phyloP scores from a whole-genome alignment of 2,888 invertebrate genomes.

The Enoplolaimus lenunculus region DNA sequence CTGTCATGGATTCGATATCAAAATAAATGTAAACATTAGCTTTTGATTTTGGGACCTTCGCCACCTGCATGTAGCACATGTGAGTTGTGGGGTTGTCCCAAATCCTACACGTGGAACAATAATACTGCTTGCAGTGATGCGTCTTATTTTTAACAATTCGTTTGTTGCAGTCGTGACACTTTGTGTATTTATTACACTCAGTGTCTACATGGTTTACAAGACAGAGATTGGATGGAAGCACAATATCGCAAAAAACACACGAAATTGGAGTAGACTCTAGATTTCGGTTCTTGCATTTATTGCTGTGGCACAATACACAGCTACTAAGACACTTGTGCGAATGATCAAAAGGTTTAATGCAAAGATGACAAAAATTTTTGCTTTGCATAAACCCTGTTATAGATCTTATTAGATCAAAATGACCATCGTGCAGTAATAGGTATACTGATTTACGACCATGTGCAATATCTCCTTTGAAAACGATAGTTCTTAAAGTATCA shows the following conservation, averaged over 20 bases:
- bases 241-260: background rate
- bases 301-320: background rate
- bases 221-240: background rate
- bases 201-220: background rate
- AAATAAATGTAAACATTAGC: background rate
- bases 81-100: background rate
- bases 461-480: background rate
- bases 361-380: background rate
- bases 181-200: background rate
- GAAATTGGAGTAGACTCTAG: background rate
- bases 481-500: background rate
- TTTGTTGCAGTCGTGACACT: background rate
- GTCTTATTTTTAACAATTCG: background rate
- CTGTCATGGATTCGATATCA: conserved; percentile 12
- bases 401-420: background rate
- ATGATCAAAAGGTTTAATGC: background rate
- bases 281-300: background rate
- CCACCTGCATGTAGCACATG: background rate
- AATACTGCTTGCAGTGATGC: background rate
- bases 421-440: background rate
- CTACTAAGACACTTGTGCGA: background rate
- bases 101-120: background rate
- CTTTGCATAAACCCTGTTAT: background rate
- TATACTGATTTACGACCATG: background rate
- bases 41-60: background rate